Base-by-base conservation (phyloP, 2,113 vertebrate genomes). In the Gulo gulo region DNA sequence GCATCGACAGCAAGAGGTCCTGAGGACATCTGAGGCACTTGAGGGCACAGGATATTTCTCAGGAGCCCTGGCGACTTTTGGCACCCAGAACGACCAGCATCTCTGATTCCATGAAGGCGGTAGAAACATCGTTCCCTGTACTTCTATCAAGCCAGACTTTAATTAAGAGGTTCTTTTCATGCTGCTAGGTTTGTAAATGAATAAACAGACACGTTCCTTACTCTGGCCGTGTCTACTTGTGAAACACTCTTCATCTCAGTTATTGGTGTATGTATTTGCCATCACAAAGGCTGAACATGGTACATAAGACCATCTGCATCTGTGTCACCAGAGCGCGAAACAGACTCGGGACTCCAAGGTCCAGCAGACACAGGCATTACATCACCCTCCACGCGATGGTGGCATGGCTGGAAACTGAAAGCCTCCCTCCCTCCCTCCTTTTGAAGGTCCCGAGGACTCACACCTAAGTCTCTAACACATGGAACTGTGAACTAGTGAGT, bases 121-220 rank as follows among this genome's bases (percentile, higher is more conserved):
- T 5, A 50, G 81, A 63, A 84, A 47, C 55, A 2, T 21, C 57
- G 3, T 95, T 69, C 47, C 93, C 97, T 97, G 94, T 98, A 82
- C 97, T 97, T 97, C 96, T 94, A 69, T 90, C 74, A 7, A 74
- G 96, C 97, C 97, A 86, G 52, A 81, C 91, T 97, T 97, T 89
- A 87, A 65, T 95, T 89, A 39, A 65, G 94, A 24, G 92, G 96
- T 97, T 97, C 39, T 95, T 95, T 98, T 31, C 78, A 78, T 82
- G 88, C 98, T 94, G 96, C 91, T 15, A 7, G 73, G 83, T 98
- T 97, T 98, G 88, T 98, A 97, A 97, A 93, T 98, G 97, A 99
- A 99, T 99, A 98, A 98, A 98, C 81, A 98, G 67, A 67, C 81
- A 16, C 96, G 98, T 98, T 97, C 96, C 94, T 97, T 98, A 96